Evolutionary conservation across 1,140 invertebrate species (phyloP), one percentile per base, ranked within the genome.

Genomic region (Polypedilum pembai): DNA sequence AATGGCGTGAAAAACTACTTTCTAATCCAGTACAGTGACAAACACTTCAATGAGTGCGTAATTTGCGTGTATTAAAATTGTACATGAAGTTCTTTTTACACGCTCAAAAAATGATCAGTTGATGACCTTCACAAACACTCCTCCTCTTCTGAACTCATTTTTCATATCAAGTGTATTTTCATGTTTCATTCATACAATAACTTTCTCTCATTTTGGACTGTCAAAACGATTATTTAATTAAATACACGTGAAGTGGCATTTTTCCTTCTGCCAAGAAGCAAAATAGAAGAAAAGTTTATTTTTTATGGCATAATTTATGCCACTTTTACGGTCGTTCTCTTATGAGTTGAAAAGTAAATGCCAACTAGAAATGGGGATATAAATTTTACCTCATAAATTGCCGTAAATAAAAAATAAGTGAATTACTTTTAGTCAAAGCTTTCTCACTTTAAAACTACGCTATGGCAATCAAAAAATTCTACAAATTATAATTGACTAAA

Each of bases 191-290:
- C 24, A 33, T 5, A 33, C 24, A 33, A 33, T 5, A 33, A 33
- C 24, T 33, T 33, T 17, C 18, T 69, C 20, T 21, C 20, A 69
- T 18, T 18, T 20, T 7, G n/a, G 20, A 69, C 65, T 69, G 65
- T 69, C 65, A 69, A 69, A 69, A 69, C 65, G 65, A 69, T 69
- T 69, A 69, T 69, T 69, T 69, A 69, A 69, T 69, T 69, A 69
- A 69, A 69, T 18, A 69, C 65, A 69, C 65, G 45, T 56, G n/a
- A 56, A 56, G 45, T 56, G 45, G 45, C 45, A 56, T 56, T 56
- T 56, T 56, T 56, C 12, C 12, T 56, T 12, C 45, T n/a, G 3
- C n/a, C 24, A 56, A 56, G 8, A 56, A 45, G 3, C 3, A 45
- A 45, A 45, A 45, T 1, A 33, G 24, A 33, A 33, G 24, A 45